Evolutionary conservation across 2,888 invertebrate genomes (phyloP).

Genomic region (Agrilus cyanescens): DNA sequence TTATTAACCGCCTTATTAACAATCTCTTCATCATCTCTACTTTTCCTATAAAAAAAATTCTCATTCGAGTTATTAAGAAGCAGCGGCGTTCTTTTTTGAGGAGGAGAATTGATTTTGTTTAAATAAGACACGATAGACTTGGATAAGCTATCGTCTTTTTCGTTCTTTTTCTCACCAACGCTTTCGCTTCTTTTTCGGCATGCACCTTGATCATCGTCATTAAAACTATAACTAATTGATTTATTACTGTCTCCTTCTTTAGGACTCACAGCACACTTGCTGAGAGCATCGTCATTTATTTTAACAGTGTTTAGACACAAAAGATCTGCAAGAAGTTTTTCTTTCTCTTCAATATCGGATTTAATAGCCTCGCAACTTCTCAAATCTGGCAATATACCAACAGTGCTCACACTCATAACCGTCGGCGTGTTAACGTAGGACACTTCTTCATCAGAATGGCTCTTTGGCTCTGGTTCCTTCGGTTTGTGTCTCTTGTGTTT

Average conservation of each 20-base stretch:
- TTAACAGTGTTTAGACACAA: constrained; percentile 45
- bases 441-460: constrained; percentile 28
- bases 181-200: too few relatives aligned
- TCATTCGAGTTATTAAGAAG: not conserved
- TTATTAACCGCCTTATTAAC: too few relatives aligned
- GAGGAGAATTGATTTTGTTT: constrained; percentile 1
- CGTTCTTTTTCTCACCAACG: too few relatives aligned
- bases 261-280: constrained; percentile 6
- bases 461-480: constrained; percentile 20
- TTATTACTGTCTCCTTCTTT: not conserved
- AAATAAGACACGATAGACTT: not conserved
- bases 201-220: not conserved
- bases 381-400: constrained; percentile 39
- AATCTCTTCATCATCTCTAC: not conserved
- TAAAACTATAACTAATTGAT: not conserved
- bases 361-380: constrained; percentile 54
- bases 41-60: not conserved
- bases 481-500: constrained; percentile 45
- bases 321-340: constrained; percentile 56
- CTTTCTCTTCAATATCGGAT: constrained; percentile 62
- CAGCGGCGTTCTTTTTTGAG: not conserved
- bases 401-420: constrained; percentile 39
- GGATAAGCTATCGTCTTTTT: too few relatives aligned
- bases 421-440: constrained; percentile 29
- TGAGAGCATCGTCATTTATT: constrained; percentile 15